Evolutionary conservation across 2,888 invertebrate genomes (phyloP), one percentile per base, ranked within the genome.

Genomic region (Ectropis crepuscularia): DNA sequence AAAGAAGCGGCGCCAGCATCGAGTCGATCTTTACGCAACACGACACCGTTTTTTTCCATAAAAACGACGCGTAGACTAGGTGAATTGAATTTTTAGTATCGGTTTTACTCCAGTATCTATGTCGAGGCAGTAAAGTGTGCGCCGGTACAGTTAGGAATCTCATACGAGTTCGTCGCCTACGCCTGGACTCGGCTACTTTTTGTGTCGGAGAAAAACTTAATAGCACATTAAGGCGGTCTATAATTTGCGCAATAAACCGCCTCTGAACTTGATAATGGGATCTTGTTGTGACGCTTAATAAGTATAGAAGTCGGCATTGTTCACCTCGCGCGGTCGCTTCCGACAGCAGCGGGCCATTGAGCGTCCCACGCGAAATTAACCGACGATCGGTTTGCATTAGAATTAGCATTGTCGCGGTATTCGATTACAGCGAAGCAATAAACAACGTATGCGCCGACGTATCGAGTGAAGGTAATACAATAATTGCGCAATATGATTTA

Each of bases 131-230:
- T 81, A 76, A 81, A 79, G 73, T 74, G 77, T 76, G 70, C 73
- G 73, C 67, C 72, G 72, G 79, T 86, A 89, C 88, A 88, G 89
- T 90, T 90, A 90, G 88, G 86, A 89, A 89, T 89, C 86, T 83
- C 78, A 83, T 77, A 79, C 76, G 75, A 63, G 70, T 70, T 72
- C 77, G 43, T 64, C 64, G 80, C 82, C 80, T 78, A 80, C 79
- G 75, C 77, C 69, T 63, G 63, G 64, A 64, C 51, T 51, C 63
- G 57, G 63, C 65, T 51, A 68, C 63, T 73, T 77, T 78, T 78
- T 77, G 71, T 61, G 68, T 55, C 48, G 54, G 72, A 60, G 75
- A 76, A 75, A 73, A 71, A 72, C 53, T 64, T 68, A 60, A 65
- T 53, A 61, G 53, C 53, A 12, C 41, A 54, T 59, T 59, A 59